These are phyloP conservation scores for Nesospiza acunhae DNA, from an alignment of 2,113 vertebrate species.

Conservation along the genomic window DNA sequence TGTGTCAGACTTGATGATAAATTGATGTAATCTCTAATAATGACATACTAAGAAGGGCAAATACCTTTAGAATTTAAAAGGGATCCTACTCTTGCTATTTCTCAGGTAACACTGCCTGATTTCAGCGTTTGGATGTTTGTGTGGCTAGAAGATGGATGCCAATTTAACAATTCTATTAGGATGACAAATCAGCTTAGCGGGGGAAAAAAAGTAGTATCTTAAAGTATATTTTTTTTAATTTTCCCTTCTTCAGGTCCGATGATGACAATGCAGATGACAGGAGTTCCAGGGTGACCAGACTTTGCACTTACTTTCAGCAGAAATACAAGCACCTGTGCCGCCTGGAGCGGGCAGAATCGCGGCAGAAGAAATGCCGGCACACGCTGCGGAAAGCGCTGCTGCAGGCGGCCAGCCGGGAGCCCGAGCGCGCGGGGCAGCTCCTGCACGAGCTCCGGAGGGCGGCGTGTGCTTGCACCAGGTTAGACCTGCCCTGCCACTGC, in stretches of 20 bases:
- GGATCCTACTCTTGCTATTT: neutral
- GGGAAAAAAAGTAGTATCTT: neutral
- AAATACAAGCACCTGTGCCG: conserved; percentile 98
- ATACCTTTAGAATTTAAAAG: conserved; percentile 8
- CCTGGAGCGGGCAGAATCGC: conserved; percentile 91
- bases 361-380: conserved; percentile 92
- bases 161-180: neutral
- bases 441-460: conserved; percentile 84
- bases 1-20: conserved; percentile 19
- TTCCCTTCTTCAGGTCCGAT: conserved; percentile 71
- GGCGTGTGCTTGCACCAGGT: conserved; percentile 80
- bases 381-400: conserved; percentile 93
- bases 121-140: neutral
- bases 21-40: conserved; percentile 17
- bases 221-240: neutral
- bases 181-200: neutral
- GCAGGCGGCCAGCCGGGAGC: conserved; percentile 90
- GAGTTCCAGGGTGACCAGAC: conserved; percentile 89
- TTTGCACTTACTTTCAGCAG: conserved; percentile 97
- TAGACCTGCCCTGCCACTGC: neutral
- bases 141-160: neutral
- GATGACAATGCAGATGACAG: conserved; percentile 82
- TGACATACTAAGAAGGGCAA: conserved; percentile 13
- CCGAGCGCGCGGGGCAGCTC: conserved; percentile 86
- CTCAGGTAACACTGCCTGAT: neutral